Percentiles rank a stretch among this genome's conserved stretches.
These are phyloP conservation scores for Hypsopygia costalis DNA, from an alignment of 2,888 invertebrate species.

Conservation along the genomic window DNA sequence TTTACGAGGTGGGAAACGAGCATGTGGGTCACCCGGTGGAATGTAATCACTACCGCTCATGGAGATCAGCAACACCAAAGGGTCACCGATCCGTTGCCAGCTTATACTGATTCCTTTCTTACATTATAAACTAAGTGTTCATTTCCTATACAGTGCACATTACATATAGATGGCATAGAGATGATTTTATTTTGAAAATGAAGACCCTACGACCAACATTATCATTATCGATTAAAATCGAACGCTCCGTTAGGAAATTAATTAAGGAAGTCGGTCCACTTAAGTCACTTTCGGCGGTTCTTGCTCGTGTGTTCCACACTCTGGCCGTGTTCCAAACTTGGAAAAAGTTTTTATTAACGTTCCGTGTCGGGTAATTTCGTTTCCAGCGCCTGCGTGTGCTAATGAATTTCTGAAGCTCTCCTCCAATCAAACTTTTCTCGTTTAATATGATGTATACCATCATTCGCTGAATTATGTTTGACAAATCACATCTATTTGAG, in stretches of 20 bases:
- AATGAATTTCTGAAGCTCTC: constrained; percentile 19
- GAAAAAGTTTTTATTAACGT: constrained; percentile 46
- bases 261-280: constrained; percentile 29
- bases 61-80: too few relatives aligned
- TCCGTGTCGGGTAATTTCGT: constrained; percentile 41
- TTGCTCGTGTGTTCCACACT: constrained; percentile 14
- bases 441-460: constrained; percentile 62
- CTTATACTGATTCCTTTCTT: too few relatives aligned
- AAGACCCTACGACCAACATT: too few relatives aligned
- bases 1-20: too few relatives aligned
- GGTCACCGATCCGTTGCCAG: too few relatives aligned
- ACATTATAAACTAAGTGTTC: too few relatives aligned
- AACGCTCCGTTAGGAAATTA: constrained; percentile 26
- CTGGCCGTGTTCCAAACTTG: constrained; percentile 31
- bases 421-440: constrained; percentile 73
- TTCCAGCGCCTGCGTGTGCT: constrained; percentile 23
- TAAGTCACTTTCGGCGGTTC: constrained; percentile 24
- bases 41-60: too few relatives aligned
- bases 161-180: too few relatives aligned
- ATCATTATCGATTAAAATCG: not conserved
- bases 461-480: constrained; percentile 33
- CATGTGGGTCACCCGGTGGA: too few relatives aligned
- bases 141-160: too few relatives aligned
- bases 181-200: too few relatives aligned
- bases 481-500: constrained; percentile 21